phyloP scores from a whole-genome alignment of 2,113 vertebrate genomes.

The Odocoileus hemionus region DNA sequence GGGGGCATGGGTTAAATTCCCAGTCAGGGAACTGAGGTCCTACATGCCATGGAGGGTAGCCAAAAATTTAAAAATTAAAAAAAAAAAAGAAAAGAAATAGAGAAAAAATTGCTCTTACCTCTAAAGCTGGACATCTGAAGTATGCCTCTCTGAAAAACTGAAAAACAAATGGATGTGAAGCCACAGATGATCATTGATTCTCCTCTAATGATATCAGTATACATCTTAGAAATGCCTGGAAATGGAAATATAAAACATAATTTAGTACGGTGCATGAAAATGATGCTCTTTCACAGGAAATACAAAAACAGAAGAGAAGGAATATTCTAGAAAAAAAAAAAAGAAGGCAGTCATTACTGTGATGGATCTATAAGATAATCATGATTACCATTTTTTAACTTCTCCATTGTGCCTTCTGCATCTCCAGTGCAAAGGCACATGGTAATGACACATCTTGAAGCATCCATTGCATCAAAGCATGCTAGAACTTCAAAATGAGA shows the following conservation, averaged over 20 bases:
- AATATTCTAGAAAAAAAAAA: background rate
- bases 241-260: conserved; percentile 1
- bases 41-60: background rate
- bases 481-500: background rate
- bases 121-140: background rate
- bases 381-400: background rate
- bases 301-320: background rate
- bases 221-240: conserved; percentile 66
- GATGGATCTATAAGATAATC: background rate
- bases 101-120: conserved; percentile 27
- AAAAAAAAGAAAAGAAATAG: background rate
- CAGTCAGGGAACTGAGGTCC: background rate
- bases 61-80: background rate
- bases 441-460: background rate
- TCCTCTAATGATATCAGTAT: conserved; percentile 59
- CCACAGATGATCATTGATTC: conserved; percentile 61
- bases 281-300: background rate
- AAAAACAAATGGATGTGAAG: conserved; percentile 40
- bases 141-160: background rate
- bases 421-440: background rate
- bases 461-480: background rate
- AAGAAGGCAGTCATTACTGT: background rate
- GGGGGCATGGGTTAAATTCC: background rate
- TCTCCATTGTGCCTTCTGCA: background rate
- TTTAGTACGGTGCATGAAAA: background rate